phyloP scores from a whole-genome alignment of 2,113 vertebrate genomes.

The Bubo bubo region DNA sequence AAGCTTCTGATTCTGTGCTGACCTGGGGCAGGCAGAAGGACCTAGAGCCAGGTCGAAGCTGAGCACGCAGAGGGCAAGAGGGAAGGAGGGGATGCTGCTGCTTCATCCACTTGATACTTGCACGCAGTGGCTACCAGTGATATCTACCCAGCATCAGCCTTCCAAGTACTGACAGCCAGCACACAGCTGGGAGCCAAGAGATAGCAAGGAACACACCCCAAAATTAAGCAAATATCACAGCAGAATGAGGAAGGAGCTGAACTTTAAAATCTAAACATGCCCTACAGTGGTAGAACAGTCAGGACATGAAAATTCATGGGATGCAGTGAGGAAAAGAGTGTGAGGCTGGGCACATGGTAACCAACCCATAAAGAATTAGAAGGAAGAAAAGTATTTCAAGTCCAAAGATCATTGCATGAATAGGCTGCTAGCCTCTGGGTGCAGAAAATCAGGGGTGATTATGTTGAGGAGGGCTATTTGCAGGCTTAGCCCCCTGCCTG shows the following conservation, averaged over 20 bases:
- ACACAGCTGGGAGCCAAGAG: neutral
- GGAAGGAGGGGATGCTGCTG: neutral
- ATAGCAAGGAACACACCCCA: neutral
- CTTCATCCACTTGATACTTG: neutral
- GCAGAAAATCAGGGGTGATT: neutral
- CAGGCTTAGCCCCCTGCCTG: neutral
- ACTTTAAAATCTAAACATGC: neutral
- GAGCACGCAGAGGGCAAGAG: accelerated
- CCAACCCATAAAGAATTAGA: neutral
- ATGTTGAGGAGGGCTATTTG: neutral
- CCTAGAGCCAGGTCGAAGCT: neutral
- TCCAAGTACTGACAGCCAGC: neutral
- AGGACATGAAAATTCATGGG: accelerated
- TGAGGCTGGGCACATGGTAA: neutral
- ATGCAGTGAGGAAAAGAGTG: accelerated
- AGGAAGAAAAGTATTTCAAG: neutral
- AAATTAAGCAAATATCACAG: neutral
- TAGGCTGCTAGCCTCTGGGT: accelerated
- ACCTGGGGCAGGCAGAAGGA: neutral
- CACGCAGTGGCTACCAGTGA: neutral
- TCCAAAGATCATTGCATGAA: neutral
- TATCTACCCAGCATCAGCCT: accelerated
- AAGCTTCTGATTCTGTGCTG: neutral
- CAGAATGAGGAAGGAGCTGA: neutral
- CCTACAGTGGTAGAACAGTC: accelerated